A percentile compares a stretch with the other conserved stretches of the same genome.
These are phyloP conservation scores for Hystrix cristata DNA, from an alignment of 2,113 vertebrate genomes.

Conservation along the genomic window DNA sequence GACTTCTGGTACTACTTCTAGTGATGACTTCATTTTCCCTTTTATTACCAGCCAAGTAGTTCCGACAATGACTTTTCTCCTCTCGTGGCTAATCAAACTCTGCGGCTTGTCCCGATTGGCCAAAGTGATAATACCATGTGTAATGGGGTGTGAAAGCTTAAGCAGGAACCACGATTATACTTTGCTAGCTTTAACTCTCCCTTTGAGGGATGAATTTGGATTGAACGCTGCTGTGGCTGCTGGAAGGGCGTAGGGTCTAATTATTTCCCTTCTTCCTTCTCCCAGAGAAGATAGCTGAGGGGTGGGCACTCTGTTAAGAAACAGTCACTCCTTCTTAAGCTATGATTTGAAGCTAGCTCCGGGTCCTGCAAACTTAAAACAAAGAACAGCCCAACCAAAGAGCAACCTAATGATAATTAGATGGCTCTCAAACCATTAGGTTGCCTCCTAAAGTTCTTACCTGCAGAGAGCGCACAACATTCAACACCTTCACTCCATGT, in stretches of 20 bases:
- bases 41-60: background rate
- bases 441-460: conserved; percentile 73
- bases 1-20: background rate
- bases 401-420: conserved; percentile 60
- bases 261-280: background rate
- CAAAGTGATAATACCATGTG: background rate
- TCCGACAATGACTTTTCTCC: background rate
- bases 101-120: background rate
- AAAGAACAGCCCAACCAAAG: conserved; percentile 50
- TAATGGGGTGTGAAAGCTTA: background rate
- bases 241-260: background rate
- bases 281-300: background rate
- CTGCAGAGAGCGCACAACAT: conserved; percentile 65
- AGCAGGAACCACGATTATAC: conserved; percentile 14
- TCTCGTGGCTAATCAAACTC: background rate
- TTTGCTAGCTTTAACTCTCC: background rate
- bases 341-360: conserved; percentile 36
- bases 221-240: background rate
- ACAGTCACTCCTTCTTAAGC: background rate
- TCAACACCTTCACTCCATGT: conserved; percentile 58
- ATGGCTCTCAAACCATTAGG: conserved; percentile 72
- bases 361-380: conserved; percentile 66
- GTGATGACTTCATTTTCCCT: background rate
- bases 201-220: conserved; percentile 16
- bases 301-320: background rate